Percentiles rank a stretch among this genome's conserved stretches.
Evolutionary conservation across 2,797 vertebrate species (phyloP).

Genomic region (Onychomys arenicola): DNA sequence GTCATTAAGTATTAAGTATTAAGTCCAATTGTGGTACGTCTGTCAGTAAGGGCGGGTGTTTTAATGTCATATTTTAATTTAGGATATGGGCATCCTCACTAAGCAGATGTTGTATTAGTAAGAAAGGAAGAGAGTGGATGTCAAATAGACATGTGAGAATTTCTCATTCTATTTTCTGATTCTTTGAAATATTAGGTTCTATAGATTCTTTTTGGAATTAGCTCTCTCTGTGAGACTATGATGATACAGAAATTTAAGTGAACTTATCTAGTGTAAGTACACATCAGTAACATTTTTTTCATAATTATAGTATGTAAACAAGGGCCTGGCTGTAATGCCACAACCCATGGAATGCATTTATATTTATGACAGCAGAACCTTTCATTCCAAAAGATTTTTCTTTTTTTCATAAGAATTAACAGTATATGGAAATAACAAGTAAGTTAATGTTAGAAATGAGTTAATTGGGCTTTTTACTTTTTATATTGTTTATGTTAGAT

Average conservation of each 20-base stretch:
- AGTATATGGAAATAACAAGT: conserved; percentile 78
- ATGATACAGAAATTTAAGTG: neutral
- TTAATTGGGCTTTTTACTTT: conserved; percentile 82
- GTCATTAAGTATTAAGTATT: neutral
- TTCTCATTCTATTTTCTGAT: neutral
- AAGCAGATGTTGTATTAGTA: neutral
- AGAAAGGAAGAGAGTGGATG: neutral
- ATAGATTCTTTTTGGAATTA: neutral
- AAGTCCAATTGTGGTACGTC: neutral
- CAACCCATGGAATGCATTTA: conserved; percentile 4
- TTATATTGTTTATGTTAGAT: conserved; percentile 78
- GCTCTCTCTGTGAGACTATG: neutral
- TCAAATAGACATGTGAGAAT: neutral
- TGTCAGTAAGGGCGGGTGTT: neutral
- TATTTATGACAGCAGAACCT: conserved; percentile 33
- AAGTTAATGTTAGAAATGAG: conserved; percentile 79
- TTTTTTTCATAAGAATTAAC: conserved; percentile 25
- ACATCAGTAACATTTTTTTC: neutral
- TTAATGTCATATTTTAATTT: neutral
- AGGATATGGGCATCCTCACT: neutral
- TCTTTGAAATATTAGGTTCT: neutral
- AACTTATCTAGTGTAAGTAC: neutral
- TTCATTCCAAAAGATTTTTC: conserved; percentile 54
- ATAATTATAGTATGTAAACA: neutral
- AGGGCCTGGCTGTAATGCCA: neutral